Conservation (phyloP, 2,888 invertebrate species). For the Limnephilus lunatus region DNA sequence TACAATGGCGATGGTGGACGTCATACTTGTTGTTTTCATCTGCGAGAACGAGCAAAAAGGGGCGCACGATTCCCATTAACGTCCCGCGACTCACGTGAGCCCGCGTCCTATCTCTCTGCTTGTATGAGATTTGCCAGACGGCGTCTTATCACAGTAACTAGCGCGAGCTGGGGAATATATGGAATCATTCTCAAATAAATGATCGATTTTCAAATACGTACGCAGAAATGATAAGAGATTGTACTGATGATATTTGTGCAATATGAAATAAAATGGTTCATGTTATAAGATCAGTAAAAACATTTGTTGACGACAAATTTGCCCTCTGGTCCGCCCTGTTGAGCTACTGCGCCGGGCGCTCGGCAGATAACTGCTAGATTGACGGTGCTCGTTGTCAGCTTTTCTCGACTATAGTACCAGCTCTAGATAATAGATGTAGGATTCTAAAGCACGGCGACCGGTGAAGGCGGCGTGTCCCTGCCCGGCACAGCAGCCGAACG, state of each 20-base stretch:
- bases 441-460: background rate
- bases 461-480: background rate
- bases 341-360: background rate
- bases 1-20: conserved; percentile 22
- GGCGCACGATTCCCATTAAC: background rate
- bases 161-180: background rate
- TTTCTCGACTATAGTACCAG: background rate
- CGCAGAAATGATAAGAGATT: background rate
- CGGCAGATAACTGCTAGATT: background rate
- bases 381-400: background rate
- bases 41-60: background rate
- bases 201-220: background rate
- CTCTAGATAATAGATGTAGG: background rate
- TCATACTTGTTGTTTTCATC: conserved; percentile 25
- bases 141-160: background rate
- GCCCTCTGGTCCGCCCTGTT: conserved; percentile 2
- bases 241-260: background rate
- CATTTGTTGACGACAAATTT: conserved; percentile 2
- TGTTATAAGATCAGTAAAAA: background rate
- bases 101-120: background rate
- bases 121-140: background rate
- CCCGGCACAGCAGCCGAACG: background rate
- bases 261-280: background rate
- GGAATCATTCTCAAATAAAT: background rate
- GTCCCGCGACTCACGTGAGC: background rate